Evolutionary conservation across 2,113 vertebrate genomes (phyloP), one percentile per base, ranked within the genome.

Genomic region (Hippolais icterina): DNA sequence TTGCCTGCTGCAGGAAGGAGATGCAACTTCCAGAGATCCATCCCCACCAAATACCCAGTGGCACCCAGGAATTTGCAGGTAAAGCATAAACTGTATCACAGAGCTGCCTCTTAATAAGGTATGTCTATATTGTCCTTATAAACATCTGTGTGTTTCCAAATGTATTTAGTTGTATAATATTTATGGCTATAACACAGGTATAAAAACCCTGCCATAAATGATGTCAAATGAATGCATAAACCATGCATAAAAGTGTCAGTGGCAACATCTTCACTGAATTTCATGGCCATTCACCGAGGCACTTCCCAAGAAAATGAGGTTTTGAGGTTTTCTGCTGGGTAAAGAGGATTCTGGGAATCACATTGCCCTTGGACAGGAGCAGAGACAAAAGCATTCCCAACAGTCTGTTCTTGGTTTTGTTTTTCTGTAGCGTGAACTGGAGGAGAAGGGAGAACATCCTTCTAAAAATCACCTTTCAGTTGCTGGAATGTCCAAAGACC

Each of bases 361-460:
- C 35, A 52, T n/a, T 37, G 12, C 12, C 25, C 23, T 90, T 65
- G 79, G 15, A 86, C 2, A 5, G 35, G 17, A 65, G 15, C 12
- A 80, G 31, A 90, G 37, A 72, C 5, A 87, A 49, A 71, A 64
- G 3, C 3, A 35, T 52, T 87, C 91, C 47, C 79, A 76, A 17
- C 31, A 52, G 12, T 44, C 42, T 87, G 21, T 11, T 69, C 27
- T 80, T 69, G 41, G 39, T 94, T 92, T 82, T 69, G 41, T 42
- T 94, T 92, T 82, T 41, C 47, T 70, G 15, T 46, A 69, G 46
- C 39, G n/a, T n/a, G n/a, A n/a, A n/a, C n/a, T n/a, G n/a, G n/a
- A n/a, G n/a, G n/a, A n/a, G n/a, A n/a, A n/a, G n/a, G n/a, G n/a
- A n/a, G n/a, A n/a, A n/a, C n/a, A n/a, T n/a, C n/a, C n/a, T n/a